Percentiles rank a stretch among this genome's conserved stretches.
Evolutionary conservation across 2,797 vertebrate genomes (phyloP).

Genomic region (Acanthurus leucopareius): DNA sequence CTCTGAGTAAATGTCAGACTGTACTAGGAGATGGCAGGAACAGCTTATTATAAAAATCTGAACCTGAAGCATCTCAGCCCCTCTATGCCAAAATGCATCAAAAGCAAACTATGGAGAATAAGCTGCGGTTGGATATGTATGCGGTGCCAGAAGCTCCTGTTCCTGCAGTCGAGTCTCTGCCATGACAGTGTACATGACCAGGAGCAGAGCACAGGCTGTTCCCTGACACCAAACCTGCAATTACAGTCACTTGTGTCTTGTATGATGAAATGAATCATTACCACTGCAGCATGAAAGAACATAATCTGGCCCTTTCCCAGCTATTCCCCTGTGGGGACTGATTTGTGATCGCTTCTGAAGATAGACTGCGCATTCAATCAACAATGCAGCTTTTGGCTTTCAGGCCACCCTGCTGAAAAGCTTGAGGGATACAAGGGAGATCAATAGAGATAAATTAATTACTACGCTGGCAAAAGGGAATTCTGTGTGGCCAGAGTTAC

Average conservation of each 20-base stretch:
- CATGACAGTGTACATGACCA: slow-evolving; percentile 24
- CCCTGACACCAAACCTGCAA: slow-evolving; percentile 57
- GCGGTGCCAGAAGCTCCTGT: slow-evolving; percentile 14
- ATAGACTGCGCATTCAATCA: slow-evolving; percentile 81
- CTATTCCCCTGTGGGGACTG: slow-evolving; percentile 71
- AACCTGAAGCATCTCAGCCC: slow-evolving; percentile 58
- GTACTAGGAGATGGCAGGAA: slow-evolving; percentile 55
- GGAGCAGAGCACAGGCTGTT: slow-evolving; percentile 42
- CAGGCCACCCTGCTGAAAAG: slow-evolving; percentile 73
- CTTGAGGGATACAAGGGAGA: slow-evolving; percentile 77
- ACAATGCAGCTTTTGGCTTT: slow-evolving; percentile 74
- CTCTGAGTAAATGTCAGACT: slow-evolving; percentile 72
- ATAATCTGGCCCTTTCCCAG: slow-evolving; percentile 71
- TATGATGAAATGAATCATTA: slow-evolving; percentile 77
- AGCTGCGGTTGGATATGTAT: slow-evolving; percentile 27
- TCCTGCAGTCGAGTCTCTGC: slow-evolving; percentile 24
- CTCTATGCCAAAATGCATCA: slow-evolving; percentile 46
- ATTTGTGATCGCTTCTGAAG: slow-evolving; percentile 79
- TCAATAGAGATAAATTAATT: slow-evolving; percentile 86
- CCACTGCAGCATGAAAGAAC: slow-evolving; percentile 75
- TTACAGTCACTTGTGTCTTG: slow-evolving; percentile 67
- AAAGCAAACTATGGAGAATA: slow-evolving; percentile 49
- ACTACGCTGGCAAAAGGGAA: slow-evolving; percentile 72
- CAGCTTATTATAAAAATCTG: slow-evolving; percentile 68
- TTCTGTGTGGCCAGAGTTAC: slow-evolving; percentile 63